phyloP scores from a whole-genome alignment of 23 tunicate species.

The Ascidia mentula region DNA sequence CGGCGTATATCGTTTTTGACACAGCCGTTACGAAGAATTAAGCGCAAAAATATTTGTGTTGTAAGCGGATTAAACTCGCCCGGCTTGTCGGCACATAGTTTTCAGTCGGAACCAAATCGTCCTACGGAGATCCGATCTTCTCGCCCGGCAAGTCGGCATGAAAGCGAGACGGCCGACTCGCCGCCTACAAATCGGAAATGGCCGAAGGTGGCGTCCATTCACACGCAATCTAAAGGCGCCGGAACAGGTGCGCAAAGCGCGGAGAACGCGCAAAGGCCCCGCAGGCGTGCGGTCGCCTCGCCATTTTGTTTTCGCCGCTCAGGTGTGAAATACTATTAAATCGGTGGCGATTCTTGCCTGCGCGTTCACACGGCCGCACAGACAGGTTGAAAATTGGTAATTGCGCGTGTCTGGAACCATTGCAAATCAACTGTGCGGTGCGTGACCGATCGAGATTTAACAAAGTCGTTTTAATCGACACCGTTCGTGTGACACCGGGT shows the following conservation, averaged over 20 bases:
- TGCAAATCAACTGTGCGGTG: no score
- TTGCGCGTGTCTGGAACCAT: no score
- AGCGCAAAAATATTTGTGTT: neutral
- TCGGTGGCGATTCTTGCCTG: neutral
- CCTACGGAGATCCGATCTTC: neutral
- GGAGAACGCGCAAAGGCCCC: neutral
- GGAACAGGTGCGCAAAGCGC: neutral
- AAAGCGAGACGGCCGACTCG: neutral
- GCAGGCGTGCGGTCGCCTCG: conserved; percentile 7
- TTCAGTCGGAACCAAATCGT: conserved; percentile 1
- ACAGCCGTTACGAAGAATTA: no score
- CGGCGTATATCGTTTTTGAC: no score
- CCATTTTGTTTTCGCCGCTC: conserved; percentile 4
- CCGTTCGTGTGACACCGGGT: no score
- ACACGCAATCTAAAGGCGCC: conserved; percentile 1
- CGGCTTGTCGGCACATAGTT: no score
- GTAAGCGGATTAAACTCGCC: neutral
- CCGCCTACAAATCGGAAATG: conserved; percentile 1
- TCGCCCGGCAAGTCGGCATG: neutral
- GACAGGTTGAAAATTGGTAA: neutral
- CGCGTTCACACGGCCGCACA: neutral
- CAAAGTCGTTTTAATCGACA: no score
- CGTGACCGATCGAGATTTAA: no score
- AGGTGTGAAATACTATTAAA: conserved; percentile 7
- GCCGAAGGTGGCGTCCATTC: neutral